Conservation (phyloP, 1,140 invertebrate genomes). For the Saccostrea glomerata region DNA sequence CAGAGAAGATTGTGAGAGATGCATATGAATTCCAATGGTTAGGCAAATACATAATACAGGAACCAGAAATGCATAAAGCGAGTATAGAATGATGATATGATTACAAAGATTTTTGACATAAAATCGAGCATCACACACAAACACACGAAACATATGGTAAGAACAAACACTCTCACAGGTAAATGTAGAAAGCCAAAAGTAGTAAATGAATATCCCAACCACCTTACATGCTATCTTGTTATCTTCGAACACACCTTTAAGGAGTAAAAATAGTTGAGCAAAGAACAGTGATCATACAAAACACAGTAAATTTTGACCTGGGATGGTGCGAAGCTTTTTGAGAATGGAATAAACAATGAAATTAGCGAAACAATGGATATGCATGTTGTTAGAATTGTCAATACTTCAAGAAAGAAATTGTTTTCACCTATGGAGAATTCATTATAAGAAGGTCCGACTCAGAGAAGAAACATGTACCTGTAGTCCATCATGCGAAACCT, state of each 20-base stretch:
- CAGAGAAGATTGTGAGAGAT: background rate
- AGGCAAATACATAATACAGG: background rate
- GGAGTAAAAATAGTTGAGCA: background rate
- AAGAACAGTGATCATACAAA: conserved; percentile 16
- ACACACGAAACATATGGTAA: conserved; percentile 27
- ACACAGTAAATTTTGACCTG: conserved; percentile 7
- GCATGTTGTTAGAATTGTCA: background rate
- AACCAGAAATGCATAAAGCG: background rate
- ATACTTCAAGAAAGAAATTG: background rate
- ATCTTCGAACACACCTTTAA: background rate
- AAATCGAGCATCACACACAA: background rate
- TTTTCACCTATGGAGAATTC: background rate
- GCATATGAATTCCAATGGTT: background rate
- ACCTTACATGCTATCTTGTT: background rate
- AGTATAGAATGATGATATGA: background rate
- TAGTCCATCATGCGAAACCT: background rate
- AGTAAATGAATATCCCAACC: conserved; percentile 15
- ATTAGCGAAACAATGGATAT: conserved; percentile 2
- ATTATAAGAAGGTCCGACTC: background rate
- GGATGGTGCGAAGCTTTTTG: conserved; percentile 3
- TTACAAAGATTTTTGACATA: background rate
- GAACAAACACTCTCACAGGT: background rate
- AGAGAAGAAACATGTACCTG: background rate
- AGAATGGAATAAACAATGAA: conserved; percentile 8
- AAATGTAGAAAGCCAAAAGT: conserved; percentile 17